Base-by-base conservation (phyloP, 2,888 invertebrate genomes). In the Cybosia mesomella region DNA sequence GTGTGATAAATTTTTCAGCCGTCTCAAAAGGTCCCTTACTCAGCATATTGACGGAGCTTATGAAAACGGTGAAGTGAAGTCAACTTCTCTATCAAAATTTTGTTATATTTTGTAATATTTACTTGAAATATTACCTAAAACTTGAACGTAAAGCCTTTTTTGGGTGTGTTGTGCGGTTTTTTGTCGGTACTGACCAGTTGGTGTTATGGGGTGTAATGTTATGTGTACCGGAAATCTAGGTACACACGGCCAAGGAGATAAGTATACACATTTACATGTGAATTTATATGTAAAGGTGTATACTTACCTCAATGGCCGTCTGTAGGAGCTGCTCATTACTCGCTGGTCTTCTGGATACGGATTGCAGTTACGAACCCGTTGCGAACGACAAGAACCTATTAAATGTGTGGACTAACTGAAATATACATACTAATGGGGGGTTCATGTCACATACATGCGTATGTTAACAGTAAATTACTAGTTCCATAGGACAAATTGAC, bases 11-110 rank as follows among this genome's bases (percentile, higher is more conserved):
- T 62, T 21, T 62, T 53, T 53, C 62, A 62, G 32, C 15, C 13
- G 32, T 32, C 9, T 21, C 34, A 22, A 62, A 58, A 62, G 53
- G 53, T 62, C 62, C 53, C 62, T 34, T 34, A 54, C 53, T 62
- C 53, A 62, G 62, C 62, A 21, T 34, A 34, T 34, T 53, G 8
- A 21, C 62, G 15, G 53, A 62, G 21, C n/a, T 34, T 15, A 34
- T 34, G 53, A 32, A 32, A 62, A 53, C 11, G 28, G 28, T 13
- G 34, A 49, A 34, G 7, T 54, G n/a, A 43, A 2, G 8, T 21
- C n/a, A 62, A 53, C 53, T n/a, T 32, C 18, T 53, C 21, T 24
- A 8, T 28, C 15, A 13, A 21, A 62, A n/a, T 49, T 61, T 11
- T 61, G 28, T 61, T 28, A 28, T 28, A 28, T 62, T 60, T 43